phyloP scores from a whole-genome alignment of 2,113 vertebrate species.

The Electrona antarctica region DNA sequence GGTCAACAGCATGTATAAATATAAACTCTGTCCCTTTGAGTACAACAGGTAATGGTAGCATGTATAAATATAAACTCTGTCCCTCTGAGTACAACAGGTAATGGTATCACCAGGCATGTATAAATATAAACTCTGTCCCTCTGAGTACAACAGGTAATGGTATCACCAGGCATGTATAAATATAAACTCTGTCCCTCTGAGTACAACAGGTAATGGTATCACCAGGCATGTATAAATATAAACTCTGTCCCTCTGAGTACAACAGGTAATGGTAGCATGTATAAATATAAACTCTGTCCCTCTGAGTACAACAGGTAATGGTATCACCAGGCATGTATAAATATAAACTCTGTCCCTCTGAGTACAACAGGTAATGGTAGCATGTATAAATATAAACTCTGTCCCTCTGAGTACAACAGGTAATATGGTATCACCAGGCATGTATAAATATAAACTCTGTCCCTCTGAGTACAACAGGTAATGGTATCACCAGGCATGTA shows the following conservation, averaged over 20 bases:
- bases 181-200: too few species aligned
- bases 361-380: constrained; percentile 12
- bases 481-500: neutral
- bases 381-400: too few species aligned
- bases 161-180: neutral
- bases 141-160: constrained; percentile 6
- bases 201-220: constrained; percentile 11
- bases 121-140: too few species aligned
- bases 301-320: constrained; percentile 6
- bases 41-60: too few species aligned
- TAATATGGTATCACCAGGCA: neutral
- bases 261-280: constrained; percentile 3
- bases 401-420: constrained; percentile 8
- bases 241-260: neutral
- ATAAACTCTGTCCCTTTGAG: neutral
- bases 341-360: too few species aligned
- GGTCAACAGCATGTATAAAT: neutral
- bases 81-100: constrained; percentile 6
- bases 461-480: constrained; percentile 5
- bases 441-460: too few species aligned
- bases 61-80: too few species aligned
- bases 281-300: too few species aligned
- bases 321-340: neutral
- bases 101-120: neutral
- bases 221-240: neutral